Base-by-base conservation (phyloP, 2,797 vertebrate genomes). In the Ataeniobius toweri region DNA sequence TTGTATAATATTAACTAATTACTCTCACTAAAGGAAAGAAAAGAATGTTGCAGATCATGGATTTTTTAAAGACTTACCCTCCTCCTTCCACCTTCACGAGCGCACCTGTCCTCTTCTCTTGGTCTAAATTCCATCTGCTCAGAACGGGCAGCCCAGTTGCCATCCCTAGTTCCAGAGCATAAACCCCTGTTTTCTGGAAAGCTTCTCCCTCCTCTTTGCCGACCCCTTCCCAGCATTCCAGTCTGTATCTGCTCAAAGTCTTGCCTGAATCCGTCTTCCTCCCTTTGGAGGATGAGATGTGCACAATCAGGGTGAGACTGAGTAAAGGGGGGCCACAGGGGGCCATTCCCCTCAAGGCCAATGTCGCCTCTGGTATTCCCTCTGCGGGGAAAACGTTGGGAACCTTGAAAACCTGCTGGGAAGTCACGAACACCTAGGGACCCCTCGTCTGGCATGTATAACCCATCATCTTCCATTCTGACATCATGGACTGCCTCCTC, bases 61-160 rank as follows among this genome's bases (percentile, higher is more conserved):
- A 12, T 14, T 53, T 58, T 8, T 56, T 73, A 10, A 9, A 7
- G 55, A 58, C 84, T 93, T 80, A 96, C 95, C 92, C 91, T 94
- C 80, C 90, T 93, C 65, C 91, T 93, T 65, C 90, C 82, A 0
- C 71, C 31, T 6, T 86, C 92, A 82, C 86, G 90, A 69, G 83
- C 75, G 63, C 93, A 93, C 75, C 88, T 85, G 39, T 94, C 93
- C 22, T 95, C 94, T 24, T 95, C 94, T 76, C 82, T 80, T 78
- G 70, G 89, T 82, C 91, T 88, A 63, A 86, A 94, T 31, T 95
- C 93, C 26, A 89, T 86, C 82, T 92, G 92, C 79, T 92, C 89
- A 48, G 88, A 69, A 63, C 77, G 91, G 73, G 80, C 50, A 76
- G 63, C 84, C 93, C 94, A 94, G 75, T 61, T 86, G 36, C 77